These are phyloP conservation scores for Caranx ignobilis DNA, from an alignment of 2,113 vertebrate genomes.

Conservation along the genomic window DNA sequence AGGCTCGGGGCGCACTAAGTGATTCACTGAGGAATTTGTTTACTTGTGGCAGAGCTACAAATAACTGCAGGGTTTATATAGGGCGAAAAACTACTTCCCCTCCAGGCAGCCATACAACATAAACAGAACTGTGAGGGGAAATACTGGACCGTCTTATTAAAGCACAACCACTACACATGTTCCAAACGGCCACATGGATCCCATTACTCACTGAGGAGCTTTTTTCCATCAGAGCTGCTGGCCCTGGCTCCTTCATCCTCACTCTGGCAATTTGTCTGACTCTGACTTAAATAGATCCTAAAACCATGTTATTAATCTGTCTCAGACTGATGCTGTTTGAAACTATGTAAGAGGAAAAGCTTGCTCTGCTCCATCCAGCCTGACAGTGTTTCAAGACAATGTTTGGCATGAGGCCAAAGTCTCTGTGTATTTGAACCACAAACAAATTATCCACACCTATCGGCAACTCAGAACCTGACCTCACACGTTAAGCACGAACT, in stretches of 20 bases:
- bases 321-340: slow-evolving; percentile 44
- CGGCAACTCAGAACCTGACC: slow-evolving; percentile 6
- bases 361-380: background rate
- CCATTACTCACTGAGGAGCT: slow-evolving; percentile 69
- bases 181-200: slow-evolving; percentile 75
- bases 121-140: slow-evolving; percentile 75
- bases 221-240: slow-evolving; percentile 51
- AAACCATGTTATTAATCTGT: slow-evolving; percentile 66
- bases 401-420: slow-evolving; percentile 21
- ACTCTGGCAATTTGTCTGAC: slow-evolving; percentile 67
- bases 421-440: slow-evolving; percentile 34
- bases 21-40: slow-evolving; percentile 82
- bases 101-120: slow-evolving; percentile 76
- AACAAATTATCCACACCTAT: slow-evolving; percentile 33
- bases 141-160: slow-evolving; percentile 71
- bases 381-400: slow-evolving; percentile 46
- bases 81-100: slow-evolving; percentile 73
- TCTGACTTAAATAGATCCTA: slow-evolving; percentile 58
- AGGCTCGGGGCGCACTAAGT: slow-evolving; percentile 55
- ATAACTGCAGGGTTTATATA: slow-evolving; percentile 81
- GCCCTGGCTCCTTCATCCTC: slow-evolving; percentile 47
- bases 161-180: slow-evolving; percentile 75
- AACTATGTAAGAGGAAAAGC: slow-evolving; percentile 51
- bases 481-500: background rate
- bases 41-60: slow-evolving; percentile 83